Evolutionary conservation across 2,797 vertebrate genomes (phyloP).

Genomic region (Borostomias antarcticus): DNA sequence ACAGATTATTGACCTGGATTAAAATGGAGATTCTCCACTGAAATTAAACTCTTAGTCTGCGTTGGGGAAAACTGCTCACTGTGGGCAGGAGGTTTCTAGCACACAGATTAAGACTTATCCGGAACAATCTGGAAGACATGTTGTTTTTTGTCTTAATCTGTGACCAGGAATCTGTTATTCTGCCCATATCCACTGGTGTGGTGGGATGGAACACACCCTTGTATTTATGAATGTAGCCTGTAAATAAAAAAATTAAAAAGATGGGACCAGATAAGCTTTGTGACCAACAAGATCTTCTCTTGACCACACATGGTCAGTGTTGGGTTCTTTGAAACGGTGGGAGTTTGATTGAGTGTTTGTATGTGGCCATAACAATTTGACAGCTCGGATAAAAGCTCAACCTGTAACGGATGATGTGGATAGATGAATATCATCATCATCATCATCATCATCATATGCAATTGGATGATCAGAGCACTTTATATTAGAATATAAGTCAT

Average conservation of each 20-base stretch:
- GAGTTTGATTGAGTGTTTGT: constrained; percentile 43
- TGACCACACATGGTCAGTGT: not conserved
- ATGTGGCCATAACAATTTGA: constrained; percentile 11
- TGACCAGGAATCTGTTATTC: constrained; percentile 27
- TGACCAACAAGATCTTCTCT: not conserved
- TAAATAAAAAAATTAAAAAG: constrained; percentile 43
- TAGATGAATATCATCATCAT: too few relatives aligned
- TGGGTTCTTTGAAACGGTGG: too few relatives aligned
- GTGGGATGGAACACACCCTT: constrained; percentile 16
- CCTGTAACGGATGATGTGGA: not conserved
- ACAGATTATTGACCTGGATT: too few relatives aligned
- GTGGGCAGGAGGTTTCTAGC: too few relatives aligned
- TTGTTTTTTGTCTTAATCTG: not conserved
- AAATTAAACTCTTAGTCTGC: too few relatives aligned
- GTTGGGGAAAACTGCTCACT: too few relatives aligned
- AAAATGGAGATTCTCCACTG: too few relatives aligned
- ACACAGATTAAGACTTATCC: too few relatives aligned
- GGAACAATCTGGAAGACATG: constrained; percentile 1
- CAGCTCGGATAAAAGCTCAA: constrained; percentile 21
- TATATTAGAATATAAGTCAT: too few relatives aligned
- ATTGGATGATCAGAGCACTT: too few relatives aligned
- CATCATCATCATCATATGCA: too few relatives aligned
- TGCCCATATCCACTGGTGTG: constrained; percentile 33
- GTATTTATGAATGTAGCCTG: constrained; percentile 57
- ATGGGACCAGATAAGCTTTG: constrained; percentile 11